Evolutionary conservation across 2,113 vertebrate species (phyloP), one percentile per base, ranked within the genome.

Genomic region (Archilochus colubris): DNA sequence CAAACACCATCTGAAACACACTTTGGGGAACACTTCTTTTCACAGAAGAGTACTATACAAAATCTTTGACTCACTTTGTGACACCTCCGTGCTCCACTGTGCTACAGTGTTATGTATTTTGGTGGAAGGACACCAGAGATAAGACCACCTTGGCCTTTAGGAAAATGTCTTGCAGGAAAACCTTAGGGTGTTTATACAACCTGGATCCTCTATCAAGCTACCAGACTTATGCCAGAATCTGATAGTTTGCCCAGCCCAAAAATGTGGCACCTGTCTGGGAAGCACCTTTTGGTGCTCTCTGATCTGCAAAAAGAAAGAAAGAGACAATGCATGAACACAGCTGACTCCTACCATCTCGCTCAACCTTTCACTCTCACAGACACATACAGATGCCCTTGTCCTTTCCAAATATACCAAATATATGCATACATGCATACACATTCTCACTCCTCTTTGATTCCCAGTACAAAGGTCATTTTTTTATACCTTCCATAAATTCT

Each of bases 341-440:
- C 12, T 15, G 73, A 3, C 3, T 61, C 6, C 28, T 38, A 28
- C 6, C 13, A 58, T 22, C 21, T 76, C 16, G 13, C 14, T 70
- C 7, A 2, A 16, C 46, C 24, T 46, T 61, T 67, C 44, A 36
- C 22, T 64, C 13, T 54, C 30, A 69, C 16, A 57, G 30, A 10
- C 7, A 38, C 10, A 40, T 2, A 4, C 4, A 86, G 22, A 31
- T 3, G 2, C 8, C 6, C 12, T 64, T 77, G 36, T 3, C 10
- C 14, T 84, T 84, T 84, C 55, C 64, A 77, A 2, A 12, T 7
- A 23, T 17, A 43, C 7, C 27, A 9, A 25, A 25, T 30, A 53
- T 17, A 31, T 10, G 24, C 9, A 58, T 4, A 40, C 1, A 2
- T 18, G 3, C 0, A 0, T 40, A 40, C 30, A 44, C 13, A 55